Percentiles rank a stretch among this genome's conserved stretches.
Conservation (phyloP, 2,888 invertebrate genomes). For the Brachylomia viminalis region DNA sequence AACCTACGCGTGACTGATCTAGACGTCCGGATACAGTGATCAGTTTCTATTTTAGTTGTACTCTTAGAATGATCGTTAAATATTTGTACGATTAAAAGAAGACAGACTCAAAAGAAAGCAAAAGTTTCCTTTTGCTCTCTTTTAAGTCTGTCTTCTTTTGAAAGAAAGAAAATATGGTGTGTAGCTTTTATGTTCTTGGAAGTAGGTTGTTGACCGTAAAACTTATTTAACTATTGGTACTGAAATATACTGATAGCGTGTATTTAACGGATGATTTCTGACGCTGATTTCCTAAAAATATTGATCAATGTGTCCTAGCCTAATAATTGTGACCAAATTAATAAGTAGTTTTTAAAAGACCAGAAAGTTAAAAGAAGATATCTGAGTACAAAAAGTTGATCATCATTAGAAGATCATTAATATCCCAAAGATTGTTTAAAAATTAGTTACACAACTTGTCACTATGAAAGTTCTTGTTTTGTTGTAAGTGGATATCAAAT, state of each 20-base stretch:
- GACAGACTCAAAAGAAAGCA: neutral
- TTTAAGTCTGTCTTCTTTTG: too few relatives aligned
- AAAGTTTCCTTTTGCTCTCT: too few relatives aligned
- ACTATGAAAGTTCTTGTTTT: neutral
- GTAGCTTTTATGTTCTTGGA: neutral
- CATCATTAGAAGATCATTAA: neutral
- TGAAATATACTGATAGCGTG: neutral
- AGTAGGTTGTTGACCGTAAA: neutral
- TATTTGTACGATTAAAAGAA: neutral
- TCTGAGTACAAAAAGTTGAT: neutral
- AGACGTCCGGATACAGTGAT: conserved; percentile 9
- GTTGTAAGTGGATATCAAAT: neutral
- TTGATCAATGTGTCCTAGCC: neutral
- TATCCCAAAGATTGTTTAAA: neutral
- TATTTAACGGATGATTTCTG: too few relatives aligned
- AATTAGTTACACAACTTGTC: neutral
- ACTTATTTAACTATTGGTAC: neutral
- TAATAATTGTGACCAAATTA: neutral
- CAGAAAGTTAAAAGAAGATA: neutral
- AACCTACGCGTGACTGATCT: conserved; percentile 25
- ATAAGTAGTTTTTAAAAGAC: neutral
- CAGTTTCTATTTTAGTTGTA: neutral
- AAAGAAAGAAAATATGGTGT: too few relatives aligned
- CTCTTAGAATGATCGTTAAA: neutral
- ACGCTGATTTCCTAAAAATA: neutral